Evolutionary conservation across 1,140 invertebrate species (phyloP), one percentile per base, ranked within the genome.

Genomic region (Portunus trituberculatus): DNA sequence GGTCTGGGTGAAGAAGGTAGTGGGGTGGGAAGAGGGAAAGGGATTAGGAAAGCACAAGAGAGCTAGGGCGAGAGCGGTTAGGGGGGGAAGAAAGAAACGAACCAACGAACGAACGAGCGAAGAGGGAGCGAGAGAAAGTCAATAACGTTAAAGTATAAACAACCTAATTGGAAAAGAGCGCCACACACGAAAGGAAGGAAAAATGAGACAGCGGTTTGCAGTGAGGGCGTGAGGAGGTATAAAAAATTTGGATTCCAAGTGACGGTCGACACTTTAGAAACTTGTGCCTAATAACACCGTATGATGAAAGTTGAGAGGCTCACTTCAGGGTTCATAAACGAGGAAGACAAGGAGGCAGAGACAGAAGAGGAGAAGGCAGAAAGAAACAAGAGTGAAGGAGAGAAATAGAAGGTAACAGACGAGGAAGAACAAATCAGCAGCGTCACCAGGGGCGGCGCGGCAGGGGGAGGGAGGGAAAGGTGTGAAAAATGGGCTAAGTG

Each of bases 401-500:
- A 84, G n/a, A 84, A 84, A 4, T 12, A 28, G 31, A n/a, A 12
- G 31, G n/a, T 84, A 87, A 87, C 84, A 89, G 87, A 1, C 2
- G n/a, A 89, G 87, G 20, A 31, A 25, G 87, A 89, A 28, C 89
- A 39, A 91, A 59, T 29, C 28, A 91, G 46, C 28, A 1, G 20
- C 48, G 89, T 59, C 89, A 59, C 89, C 89, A n/a, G 20, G 46
- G 46, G 89, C 46, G 25, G 87, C 28, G 84, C 76, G 20, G 76
- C 20, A 8, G 76, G 28, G 86, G 86, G 31, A 32, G 31, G 89
- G 59, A 59, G 31, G 59, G 45, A 89, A 46, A 46, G 31, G 31
- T 89, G 87, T 89, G 31, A 52, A 59, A 91, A 91, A 91, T 76
- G 52, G 29, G 76, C 6, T 76, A 91, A 91, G 90, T 31, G 52